Percentiles rank a stretch among this genome's conserved stretches.
phyloP scores from a whole-genome alignment of 2,888 invertebrate species.

The Aleiodes leptofemur region DNA sequence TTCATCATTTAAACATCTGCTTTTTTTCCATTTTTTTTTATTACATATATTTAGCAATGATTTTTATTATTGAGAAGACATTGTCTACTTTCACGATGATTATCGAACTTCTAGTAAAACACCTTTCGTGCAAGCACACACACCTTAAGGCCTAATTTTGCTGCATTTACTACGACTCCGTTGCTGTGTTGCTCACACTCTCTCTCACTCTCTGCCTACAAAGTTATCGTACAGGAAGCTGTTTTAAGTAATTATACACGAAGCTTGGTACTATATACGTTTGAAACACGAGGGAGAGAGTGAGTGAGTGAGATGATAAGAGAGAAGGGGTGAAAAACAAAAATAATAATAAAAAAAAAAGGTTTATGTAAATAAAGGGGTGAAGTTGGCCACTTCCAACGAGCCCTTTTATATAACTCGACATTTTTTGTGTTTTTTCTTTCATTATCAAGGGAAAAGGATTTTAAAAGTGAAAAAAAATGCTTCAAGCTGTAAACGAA shows the following conservation, averaged over 20 bases:
- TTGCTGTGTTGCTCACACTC: not conserved
- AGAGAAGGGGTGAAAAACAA: slow-evolving; percentile 7
- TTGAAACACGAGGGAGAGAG: slow-evolving; percentile 42
- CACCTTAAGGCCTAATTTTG: slow-evolving; percentile 60
- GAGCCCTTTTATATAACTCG: slow-evolving; percentile 4
- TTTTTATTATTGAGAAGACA: slow-evolving; percentile 41
- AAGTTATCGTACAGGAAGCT: slow-evolving; percentile 46
- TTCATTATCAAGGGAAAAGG: not conserved
- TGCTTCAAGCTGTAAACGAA: not conserved
- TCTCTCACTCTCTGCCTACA: not conserved
- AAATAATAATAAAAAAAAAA: not conserved
- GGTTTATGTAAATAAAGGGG: slow-evolving; percentile 10
- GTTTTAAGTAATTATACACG: slow-evolving; percentile 51
- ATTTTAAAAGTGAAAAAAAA: not conserved
- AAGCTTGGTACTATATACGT: slow-evolving; percentile 45
- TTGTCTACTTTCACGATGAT: slow-evolving; percentile 67
- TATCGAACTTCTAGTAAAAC: slow-evolving; percentile 67
- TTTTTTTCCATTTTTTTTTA: not conserved
- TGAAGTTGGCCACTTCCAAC: slow-evolving; percentile 52
- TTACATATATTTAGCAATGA: slow-evolving; percentile 20
- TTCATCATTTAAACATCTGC: not conserved
- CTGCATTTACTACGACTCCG: slow-evolving; percentile 1
- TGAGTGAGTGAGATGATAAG: slow-evolving; percentile 43
- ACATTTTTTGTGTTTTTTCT: not conserved
- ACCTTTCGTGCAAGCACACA: slow-evolving; percentile 56